Base-by-base conservation (phyloP, 2,888 invertebrate genomes). In the Synanthedon vespiformis region DNA sequence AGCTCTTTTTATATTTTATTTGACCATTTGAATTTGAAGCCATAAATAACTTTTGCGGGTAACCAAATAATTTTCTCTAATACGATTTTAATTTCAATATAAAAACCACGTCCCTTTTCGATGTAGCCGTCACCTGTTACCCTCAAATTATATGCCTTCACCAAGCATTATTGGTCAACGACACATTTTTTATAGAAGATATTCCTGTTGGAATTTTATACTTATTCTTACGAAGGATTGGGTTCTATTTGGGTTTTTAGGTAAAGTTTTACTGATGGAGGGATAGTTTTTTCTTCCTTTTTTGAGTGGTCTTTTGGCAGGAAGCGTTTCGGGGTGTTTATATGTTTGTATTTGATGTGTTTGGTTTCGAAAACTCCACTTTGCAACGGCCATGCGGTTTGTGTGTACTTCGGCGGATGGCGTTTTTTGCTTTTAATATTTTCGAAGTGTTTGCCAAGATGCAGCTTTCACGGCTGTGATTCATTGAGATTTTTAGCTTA, bases 61-160 rank as follows among this genome's bases (percentile, higher is more conserved):
- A 68, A 70, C 74, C 75, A 59, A 69, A 70, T 69, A 63, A 77
- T 78, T 74, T 72, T 68, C 71, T 76, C 70, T 79, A 78, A 81
- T 79, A 77, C 67, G 56, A 64, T 71, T 80, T 80, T 77, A 79
- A 78, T 79, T 80, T 72, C 62, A 72, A 70, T 72, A 71, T 34
- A 34, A 34, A 75, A 73, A 76, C 71, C 62, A 63, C 55, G 56
- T 56, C 57, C 55, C 68, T 68, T 71, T 67, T 61, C 48, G 54
- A 60, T 58, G 57, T 60, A 61, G 63, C 63, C 60, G 56, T 65
- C 80, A 80, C 74, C 76, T 80, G 80, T 76, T 75, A 68, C 67
- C 57, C 56, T 64, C 56, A 70, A 74, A 74, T 72, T 75, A 74
- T 64, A 61, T 59, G 63, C 57, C 62, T 57, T 58, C 55, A 52